These are phyloP conservation scores for Meda fulgida DNA, from an alignment of 2,797 vertebrate species.

Conservation along the genomic window DNA sequence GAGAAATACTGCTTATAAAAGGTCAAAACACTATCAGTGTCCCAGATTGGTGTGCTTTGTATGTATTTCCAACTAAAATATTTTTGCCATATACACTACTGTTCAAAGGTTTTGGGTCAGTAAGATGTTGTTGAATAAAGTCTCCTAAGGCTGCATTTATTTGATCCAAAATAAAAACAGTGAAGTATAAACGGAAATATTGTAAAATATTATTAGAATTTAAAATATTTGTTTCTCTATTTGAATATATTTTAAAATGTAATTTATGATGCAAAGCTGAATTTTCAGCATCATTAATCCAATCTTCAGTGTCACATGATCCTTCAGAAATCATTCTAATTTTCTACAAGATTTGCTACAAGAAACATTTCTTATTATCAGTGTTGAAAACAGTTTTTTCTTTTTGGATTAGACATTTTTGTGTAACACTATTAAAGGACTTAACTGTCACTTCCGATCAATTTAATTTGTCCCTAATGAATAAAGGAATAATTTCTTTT, in stretches of 20 bases:
- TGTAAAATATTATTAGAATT: background rate
- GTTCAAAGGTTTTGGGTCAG: background rate
- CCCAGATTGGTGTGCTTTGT: background rate
- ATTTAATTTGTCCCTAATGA: too few species aligned
- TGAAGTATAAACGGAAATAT: background rate
- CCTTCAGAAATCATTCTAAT: background rate
- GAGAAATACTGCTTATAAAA: conserved; percentile 27
- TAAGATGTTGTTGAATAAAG: background rate
- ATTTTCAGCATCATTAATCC: background rate
- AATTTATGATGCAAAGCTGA: background rate
- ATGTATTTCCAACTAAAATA: background rate
- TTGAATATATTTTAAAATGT: background rate
- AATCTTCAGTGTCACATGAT: background rate
- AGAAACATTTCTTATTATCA: background rate
- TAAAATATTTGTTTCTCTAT: background rate
- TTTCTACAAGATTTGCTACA: background rate
- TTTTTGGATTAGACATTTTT: too few species aligned
- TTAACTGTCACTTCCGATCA: too few species aligned
- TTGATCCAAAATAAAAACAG: background rate
- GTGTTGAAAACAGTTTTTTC: background rate
- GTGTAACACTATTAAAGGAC: too few species aligned
- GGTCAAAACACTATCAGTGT: conserved; percentile 29
- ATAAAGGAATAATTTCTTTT: too few species aligned
- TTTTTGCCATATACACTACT: background rate
- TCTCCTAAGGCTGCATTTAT: background rate